Evolutionary conservation across 2,113 vertebrate species (phyloP).

Genomic region (Labrus mixtus): DNA sequence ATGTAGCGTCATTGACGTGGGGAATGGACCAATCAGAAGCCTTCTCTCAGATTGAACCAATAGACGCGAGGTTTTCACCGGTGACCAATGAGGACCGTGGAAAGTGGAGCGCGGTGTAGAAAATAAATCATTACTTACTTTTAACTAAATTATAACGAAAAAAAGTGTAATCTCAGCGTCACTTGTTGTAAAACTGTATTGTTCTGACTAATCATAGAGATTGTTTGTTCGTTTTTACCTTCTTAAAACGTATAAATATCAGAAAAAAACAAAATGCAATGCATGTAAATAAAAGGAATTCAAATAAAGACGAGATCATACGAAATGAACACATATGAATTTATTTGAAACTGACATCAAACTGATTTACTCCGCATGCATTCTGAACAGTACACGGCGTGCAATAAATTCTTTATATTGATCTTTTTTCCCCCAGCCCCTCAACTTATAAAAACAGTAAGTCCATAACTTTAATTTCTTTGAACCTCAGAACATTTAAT

Average conservation of each 20-base stretch:
- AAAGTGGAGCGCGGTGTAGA: neutral
- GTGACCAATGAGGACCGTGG: neutral
- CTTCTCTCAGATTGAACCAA: constrained; percentile 22
- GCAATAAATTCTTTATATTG: constrained; percentile 32
- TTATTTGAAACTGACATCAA: constrained; percentile 52
- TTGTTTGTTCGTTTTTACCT: no score
- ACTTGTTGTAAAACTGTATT: no score
- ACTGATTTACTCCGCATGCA: constrained; percentile 53
- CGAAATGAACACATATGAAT: constrained; percentile 30
- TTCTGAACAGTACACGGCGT: constrained; percentile 53
- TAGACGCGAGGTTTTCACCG: neutral
- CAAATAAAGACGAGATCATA: neutral
- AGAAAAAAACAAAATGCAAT: no score
- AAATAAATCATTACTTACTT: no score
- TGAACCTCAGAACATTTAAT: constrained; percentile 14
- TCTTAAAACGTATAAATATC: no score
- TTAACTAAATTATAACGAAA: no score
- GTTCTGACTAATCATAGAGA: no score
- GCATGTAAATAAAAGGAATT: neutral
- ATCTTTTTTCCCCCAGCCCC: neutral
- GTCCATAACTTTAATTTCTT: neutral
- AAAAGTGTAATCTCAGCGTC: no score
- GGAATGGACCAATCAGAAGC: constrained; percentile 43
- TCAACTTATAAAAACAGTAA: constrained; percentile 15
- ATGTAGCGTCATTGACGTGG: neutral